phyloP scores from a whole-genome alignment of 2,888 invertebrate species.

The Phengaris alcon region DNA sequence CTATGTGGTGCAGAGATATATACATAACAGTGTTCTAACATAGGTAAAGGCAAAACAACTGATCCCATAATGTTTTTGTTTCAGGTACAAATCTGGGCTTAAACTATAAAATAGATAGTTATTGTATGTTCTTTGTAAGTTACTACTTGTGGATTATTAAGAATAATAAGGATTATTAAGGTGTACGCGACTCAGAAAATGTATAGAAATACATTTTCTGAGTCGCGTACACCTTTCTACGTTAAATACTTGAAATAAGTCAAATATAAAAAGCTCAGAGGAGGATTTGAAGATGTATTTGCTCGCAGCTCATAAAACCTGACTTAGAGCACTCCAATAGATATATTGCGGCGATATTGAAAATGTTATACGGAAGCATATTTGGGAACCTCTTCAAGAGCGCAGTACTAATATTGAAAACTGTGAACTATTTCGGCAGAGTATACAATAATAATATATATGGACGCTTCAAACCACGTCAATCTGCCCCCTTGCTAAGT shows the following conservation, averaged over 20 bases:
- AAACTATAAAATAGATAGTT: too few species aligned
- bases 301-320: slow-evolving; percentile 57
- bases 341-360: slow-evolving; percentile 63
- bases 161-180: too few species aligned
- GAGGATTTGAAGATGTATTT: slow-evolving; percentile 36
- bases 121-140: too few species aligned
- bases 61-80: too few species aligned
- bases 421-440: slow-evolving; percentile 33
- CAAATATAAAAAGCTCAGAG: slow-evolving; percentile 27
- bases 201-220: not conserved
- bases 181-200: too few species aligned
- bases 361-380: slow-evolving; percentile 57
- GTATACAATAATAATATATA: not conserved
- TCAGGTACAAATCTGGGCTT: too few species aligned
- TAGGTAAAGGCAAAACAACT: too few species aligned
- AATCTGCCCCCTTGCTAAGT: too few species aligned
- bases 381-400: slow-evolving; percentile 56
- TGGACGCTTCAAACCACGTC: too few species aligned
- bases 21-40: too few species aligned
- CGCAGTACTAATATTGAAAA: slow-evolving; percentile 33
- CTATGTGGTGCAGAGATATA: too few species aligned
- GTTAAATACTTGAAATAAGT: slow-evolving; percentile 20
- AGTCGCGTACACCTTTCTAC: not conserved
- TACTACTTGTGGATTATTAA: too few species aligned
- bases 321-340: slow-evolving; percentile 56